A percentile compares a stretch with the other conserved stretches of the same genome.
Evolutionary conservation across 2,113 vertebrate genomes (phyloP).

Genomic region (Alectura lathami): DNA sequence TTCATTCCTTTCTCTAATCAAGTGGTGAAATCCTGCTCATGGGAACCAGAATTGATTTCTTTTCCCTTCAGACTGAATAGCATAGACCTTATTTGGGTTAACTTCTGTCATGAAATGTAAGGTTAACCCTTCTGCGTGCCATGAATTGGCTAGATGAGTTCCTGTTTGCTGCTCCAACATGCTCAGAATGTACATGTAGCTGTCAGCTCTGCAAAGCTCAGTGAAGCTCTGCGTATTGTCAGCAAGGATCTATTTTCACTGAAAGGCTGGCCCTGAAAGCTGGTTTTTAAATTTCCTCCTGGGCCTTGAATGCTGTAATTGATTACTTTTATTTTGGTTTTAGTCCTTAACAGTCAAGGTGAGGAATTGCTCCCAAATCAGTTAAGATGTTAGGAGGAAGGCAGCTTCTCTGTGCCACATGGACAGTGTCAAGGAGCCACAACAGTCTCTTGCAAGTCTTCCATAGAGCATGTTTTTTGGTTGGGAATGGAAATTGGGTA

Average conservation of each 20-base stretch:
- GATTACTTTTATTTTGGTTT: neutral
- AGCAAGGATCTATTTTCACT: neutral
- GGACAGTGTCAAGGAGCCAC: neutral
- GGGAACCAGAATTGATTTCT: conserved; percentile 67
- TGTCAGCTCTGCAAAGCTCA: neutral
- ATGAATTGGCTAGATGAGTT: neutral
- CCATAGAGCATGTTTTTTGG: neutral
- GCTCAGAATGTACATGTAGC: neutral
- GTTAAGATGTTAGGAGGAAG: neutral
- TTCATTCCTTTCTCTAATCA: conserved; percentile 67
- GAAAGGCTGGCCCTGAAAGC: conserved; percentile 25
- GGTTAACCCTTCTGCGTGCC: conserved; percentile 16
- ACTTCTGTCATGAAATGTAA: neutral
- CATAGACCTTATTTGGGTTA: neutral
- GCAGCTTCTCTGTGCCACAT: neutral
- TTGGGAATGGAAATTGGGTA: neutral
- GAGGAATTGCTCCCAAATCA: conserved; percentile 26
- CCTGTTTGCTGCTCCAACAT: neutral
- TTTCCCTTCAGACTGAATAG: conserved; percentile 18
- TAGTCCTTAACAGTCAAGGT: conserved; percentile 29
- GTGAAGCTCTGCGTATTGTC: neutral
- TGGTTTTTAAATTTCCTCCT: neutral
- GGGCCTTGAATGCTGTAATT: neutral
- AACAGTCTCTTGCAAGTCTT: neutral
- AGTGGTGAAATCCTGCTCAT: conserved; percentile 36